These are phyloP conservation scores for Bagarius yarrelli DNA, from an alignment of 2,113 vertebrate genomes.

Conservation along the genomic window DNA sequence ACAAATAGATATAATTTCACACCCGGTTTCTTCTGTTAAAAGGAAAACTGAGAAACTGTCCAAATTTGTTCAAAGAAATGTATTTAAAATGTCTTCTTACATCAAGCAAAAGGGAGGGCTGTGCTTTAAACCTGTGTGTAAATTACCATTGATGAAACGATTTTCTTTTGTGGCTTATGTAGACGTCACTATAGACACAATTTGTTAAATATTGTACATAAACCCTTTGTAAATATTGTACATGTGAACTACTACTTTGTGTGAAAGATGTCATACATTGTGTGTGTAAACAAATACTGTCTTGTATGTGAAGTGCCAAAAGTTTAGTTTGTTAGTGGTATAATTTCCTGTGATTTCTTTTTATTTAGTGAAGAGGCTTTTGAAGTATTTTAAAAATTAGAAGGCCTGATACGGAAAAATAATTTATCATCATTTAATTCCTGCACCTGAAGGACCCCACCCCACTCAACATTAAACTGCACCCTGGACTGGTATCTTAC, in stretches of 20 bases:
- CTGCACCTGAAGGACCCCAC: neutral
- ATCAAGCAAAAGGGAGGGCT: neutral
- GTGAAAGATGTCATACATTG: slow-evolving; percentile 41
- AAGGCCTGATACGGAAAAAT: neutral
- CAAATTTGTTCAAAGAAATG: neutral
- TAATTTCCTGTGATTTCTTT: slow-evolving; percentile 23
- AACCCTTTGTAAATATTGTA: slow-evolving; percentile 8
- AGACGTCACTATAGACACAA: neutral
- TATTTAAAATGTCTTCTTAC: neutral
- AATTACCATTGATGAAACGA: neutral
- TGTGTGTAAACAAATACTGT: slow-evolving; percentile 35
- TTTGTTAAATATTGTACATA: slow-evolving; percentile 8
- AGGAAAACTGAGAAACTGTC: neutral
- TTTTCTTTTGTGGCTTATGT: neutral
- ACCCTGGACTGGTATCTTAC: too few relatives aligned
- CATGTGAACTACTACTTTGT: neutral
- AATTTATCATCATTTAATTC: neutral
- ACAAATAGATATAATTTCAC: neutral
- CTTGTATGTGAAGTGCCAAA: slow-evolving; percentile 52
- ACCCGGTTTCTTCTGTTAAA: neutral
- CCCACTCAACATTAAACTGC: too few relatives aligned
- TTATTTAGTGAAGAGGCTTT: neutral
- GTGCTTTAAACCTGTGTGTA: neutral
- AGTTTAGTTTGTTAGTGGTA: slow-evolving; percentile 33
- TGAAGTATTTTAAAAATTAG: neutral